These are phyloP conservation scores for Glossophaga mutica DNA, from an alignment of 2,797 vertebrate species.

Conservation along the genomic window DNA sequence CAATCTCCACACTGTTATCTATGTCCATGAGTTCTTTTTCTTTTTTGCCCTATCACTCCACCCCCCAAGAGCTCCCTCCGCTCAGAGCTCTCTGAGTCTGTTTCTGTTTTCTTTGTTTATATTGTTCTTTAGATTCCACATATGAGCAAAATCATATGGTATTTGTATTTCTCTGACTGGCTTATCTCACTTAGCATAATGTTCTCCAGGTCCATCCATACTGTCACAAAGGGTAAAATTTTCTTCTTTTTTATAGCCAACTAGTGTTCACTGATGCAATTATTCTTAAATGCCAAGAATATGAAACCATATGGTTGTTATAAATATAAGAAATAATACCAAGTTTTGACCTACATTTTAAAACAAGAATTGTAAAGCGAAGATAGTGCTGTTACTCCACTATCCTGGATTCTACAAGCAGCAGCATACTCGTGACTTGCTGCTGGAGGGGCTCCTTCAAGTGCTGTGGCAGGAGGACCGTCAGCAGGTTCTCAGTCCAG, in stretches of 20 bases:
- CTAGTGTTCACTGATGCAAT: not conserved
- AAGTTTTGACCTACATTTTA: not conserved
- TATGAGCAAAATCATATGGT: not conserved
- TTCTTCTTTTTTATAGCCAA: not conserved
- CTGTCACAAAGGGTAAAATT: not conserved
- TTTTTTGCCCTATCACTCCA: too few species aligned
- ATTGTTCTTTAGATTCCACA: not conserved
- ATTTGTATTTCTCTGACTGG: not conserved
- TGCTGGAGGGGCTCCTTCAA: not conserved
- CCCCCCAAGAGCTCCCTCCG: too few species aligned
- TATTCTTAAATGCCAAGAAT: slow-evolving; percentile 33
- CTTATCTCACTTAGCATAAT: not conserved
- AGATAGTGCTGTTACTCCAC: not conserved
- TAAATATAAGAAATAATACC: not conserved
- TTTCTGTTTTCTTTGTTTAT: not conserved
- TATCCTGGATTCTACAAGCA: not conserved
- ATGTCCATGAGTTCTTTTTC: too few species aligned
- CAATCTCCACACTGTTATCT: too few species aligned
- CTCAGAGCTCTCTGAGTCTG: too few species aligned
- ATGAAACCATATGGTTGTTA: not conserved
- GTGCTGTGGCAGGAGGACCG: not conserved
- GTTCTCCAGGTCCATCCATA: not conserved
- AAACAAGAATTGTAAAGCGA: not conserved
- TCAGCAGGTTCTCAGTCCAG: not conserved
- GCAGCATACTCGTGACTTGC: not conserved